phyloP scores from a whole-genome alignment of 92 coral and sea anemone species.

The Siderastrea siderea region DNA sequence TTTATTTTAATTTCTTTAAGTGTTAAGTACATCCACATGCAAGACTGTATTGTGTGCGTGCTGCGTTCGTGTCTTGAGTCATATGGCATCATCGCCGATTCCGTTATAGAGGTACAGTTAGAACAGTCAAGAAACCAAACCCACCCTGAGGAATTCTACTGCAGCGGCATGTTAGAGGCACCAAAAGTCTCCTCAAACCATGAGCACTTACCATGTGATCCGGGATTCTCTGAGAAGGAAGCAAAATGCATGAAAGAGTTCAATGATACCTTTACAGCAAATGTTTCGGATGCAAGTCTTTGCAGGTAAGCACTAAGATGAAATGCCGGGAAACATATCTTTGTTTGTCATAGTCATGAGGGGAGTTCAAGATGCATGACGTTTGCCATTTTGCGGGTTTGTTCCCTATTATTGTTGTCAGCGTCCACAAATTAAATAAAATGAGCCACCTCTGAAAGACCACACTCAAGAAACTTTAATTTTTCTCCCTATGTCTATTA shows the following conservation, averaged over 20 bases:
- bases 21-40: slow-evolving; percentile 43
- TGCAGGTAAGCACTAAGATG: slow-evolving; percentile 34
- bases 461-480: too few relatives aligned
- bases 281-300: slow-evolving; percentile 52
- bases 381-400: too few relatives aligned
- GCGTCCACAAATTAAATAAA: too few relatives aligned
- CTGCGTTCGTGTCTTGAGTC: slow-evolving; percentile 60
- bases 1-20: neutral
- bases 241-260: slow-evolving; percentile 44
- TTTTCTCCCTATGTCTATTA: too few relatives aligned
- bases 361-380: too few relatives aligned
- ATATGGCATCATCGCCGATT: slow-evolving; percentile 31
- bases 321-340: neutral
- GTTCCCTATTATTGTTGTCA: too few relatives aligned
- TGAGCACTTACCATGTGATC: slow-evolving; percentile 31
- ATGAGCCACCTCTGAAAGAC: too few relatives aligned
- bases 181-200: slow-evolving; percentile 20
- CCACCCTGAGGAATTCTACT: slow-evolving; percentile 53
- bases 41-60: slow-evolving; percentile 69
- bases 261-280: slow-evolving; percentile 47
- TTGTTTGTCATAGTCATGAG: too few relatives aligned
- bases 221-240: slow-evolving; percentile 35
- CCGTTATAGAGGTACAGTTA: slow-evolving; percentile 27
- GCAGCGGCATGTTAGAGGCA: slow-evolving; percentile 60
- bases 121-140: slow-evolving; percentile 45